Evolutionary conservation across 2,113 vertebrate species (phyloP).

Genomic region (Megalops atlanticus): DNA sequence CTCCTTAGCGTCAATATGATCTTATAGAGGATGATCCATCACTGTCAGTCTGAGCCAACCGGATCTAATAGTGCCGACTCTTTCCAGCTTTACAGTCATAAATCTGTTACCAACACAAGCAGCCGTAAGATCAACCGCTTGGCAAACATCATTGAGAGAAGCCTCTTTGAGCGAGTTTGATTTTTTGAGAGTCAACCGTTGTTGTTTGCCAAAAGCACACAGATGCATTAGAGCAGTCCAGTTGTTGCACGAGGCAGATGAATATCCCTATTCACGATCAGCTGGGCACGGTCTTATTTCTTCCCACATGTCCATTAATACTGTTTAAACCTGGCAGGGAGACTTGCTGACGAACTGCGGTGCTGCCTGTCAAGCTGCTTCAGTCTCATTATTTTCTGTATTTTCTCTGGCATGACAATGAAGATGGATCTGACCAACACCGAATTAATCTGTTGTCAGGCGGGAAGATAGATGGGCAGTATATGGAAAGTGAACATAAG

Average conservation of each 20-base stretch:
- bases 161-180: neutral
- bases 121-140: neutral
- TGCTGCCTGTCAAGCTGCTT: neutral
- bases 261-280: neutral
- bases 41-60: neutral
- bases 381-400: neutral
- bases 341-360: neutral
- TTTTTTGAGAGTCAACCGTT: neutral
- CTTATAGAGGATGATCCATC: neutral
- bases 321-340: neutral
- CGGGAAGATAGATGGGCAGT: neutral
- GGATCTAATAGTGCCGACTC: neutral
- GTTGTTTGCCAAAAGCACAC: neutral
- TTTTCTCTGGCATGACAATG: neutral
- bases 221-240: neutral
- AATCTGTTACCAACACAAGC: neutral
- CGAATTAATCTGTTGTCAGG: neutral
- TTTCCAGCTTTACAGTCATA: neutral
- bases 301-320: neutral
- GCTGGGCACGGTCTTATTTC: neutral
- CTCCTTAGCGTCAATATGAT: neutral
- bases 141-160: neutral
- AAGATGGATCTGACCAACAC: neutral
- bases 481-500: neutral
- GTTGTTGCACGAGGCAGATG: neutral